A percentile compares a stretch with the other conserved stretches of the same genome.
These are phyloP conservation scores for Acropternis orthonyx DNA, from an alignment of 2,797 vertebrate species.

Conservation along the genomic window DNA sequence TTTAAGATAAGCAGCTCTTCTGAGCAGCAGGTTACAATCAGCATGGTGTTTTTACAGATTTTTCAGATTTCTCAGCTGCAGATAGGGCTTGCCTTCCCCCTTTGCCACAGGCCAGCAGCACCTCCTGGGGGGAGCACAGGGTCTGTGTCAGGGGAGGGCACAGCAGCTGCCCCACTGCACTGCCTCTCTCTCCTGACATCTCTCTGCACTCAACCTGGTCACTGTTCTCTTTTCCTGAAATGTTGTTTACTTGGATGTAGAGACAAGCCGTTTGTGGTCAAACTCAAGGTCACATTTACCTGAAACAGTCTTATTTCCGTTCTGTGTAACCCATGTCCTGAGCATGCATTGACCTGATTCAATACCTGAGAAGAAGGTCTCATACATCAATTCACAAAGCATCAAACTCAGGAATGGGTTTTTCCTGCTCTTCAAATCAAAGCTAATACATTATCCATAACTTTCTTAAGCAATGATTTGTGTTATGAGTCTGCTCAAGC, in stretches of 20 bases:
- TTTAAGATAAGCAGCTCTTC: not conserved
- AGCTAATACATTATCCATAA: not conserved
- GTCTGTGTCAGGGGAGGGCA: not conserved
- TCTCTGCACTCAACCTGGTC: not conserved
- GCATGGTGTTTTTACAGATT: not conserved
- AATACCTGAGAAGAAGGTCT: not conserved
- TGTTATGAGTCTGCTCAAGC: not conserved
- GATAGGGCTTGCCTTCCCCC: not conserved
- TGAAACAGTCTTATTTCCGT: not conserved
- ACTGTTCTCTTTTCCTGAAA: not conserved
- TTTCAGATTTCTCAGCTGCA: not conserved
- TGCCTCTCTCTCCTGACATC: not conserved
- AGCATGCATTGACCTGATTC: not conserved
- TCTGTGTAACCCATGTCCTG: fast-evolving
- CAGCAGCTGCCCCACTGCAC: not conserved
- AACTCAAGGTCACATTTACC: not conserved
- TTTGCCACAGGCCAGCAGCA: not conserved
- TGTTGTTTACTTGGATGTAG: not conserved
- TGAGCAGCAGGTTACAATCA: not conserved
- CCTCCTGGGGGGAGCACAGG: not conserved
- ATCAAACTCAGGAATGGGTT: not conserved
- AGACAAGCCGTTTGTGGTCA: not conserved
- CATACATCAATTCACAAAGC: not conserved
- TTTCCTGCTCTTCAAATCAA: not conserved
- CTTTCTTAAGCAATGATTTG: not conserved